These are phyloP conservation scores for Polyommatus icarus DNA, from an alignment of 2,888 invertebrate genomes.

Conservation along the genomic window DNA sequence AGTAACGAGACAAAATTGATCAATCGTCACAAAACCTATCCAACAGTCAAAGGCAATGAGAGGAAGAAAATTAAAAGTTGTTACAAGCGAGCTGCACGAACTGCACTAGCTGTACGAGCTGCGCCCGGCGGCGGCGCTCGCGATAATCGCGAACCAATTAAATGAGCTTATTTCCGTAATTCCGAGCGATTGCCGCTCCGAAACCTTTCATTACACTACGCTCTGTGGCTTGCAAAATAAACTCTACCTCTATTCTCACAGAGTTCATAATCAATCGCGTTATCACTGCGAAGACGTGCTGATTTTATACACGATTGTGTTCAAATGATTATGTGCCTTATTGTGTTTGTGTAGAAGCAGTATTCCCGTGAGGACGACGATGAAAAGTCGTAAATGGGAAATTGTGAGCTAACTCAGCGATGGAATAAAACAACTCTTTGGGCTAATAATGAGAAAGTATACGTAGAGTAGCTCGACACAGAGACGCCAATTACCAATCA, in stretches of 20 bases:
- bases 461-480: slow-evolving; percentile 48
- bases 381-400: slow-evolving; percentile 72
- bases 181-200: slow-evolving; percentile 66
- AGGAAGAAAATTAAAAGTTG: slow-evolving; percentile 17
- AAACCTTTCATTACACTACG: slow-evolving; percentile 52
- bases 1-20: not conserved
- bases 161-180: slow-evolving; percentile 78
- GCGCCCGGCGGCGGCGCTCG: slow-evolving; percentile 46
- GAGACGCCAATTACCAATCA: slow-evolving; percentile 38
- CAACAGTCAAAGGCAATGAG: not conserved
- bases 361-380: slow-evolving; percentile 48
- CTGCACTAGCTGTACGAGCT: slow-evolving; percentile 32
- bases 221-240: slow-evolving; percentile 33
- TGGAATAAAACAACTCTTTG: slow-evolving; percentile 78
- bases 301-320: slow-evolving; percentile 46
- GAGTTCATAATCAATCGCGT: slow-evolving; percentile 39
- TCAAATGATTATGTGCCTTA: slow-evolving; percentile 47
- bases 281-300: slow-evolving; percentile 38
- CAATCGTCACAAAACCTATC: not conserved
- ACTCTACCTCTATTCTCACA: slow-evolving; percentile 27
- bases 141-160: slow-evolving; percentile 72
- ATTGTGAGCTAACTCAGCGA: slow-evolving; percentile 74
- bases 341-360: slow-evolving; percentile 43
- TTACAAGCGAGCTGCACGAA: slow-evolving; percentile 37
- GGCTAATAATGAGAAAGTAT: slow-evolving; percentile 75